Percentiles rank a stretch among this genome's conserved stretches.
Evolutionary conservation across 1,140 invertebrate genomes (phyloP).

Genomic region (Agrypnia vestita): DNA sequence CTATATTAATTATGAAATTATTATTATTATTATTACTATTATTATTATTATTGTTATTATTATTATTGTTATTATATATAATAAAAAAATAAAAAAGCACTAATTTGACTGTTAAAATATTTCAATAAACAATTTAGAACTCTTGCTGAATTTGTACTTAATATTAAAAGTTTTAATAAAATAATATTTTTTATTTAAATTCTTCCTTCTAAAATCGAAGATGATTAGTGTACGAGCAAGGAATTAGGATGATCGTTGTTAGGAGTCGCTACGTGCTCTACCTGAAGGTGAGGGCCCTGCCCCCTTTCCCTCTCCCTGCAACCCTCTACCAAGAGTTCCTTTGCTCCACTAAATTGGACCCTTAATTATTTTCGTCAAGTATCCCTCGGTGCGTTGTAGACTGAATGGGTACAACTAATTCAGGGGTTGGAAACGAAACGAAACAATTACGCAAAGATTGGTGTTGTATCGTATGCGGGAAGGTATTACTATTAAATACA

Average conservation of each 20-base stretch:
- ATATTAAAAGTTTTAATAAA: too few relatives aligned
- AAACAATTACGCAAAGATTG: too few relatives aligned
- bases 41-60: not conserved
- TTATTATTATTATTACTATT: not conserved
- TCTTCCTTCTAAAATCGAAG: constrained; percentile 18
- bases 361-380: constrained; percentile 62
- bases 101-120: not conserved
- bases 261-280: constrained; percentile 49
- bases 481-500: too few relatives aligned
- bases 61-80: not conserved
- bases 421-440: not conserved
- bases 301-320: constrained; percentile 1
- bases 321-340: constrained; percentile 43
- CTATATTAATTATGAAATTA: too few relatives aligned
- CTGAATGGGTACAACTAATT: constrained; percentile 32
- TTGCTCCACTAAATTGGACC: constrained; percentile 59
- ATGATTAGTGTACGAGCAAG: constrained; percentile 48
- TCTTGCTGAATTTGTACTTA: too few relatives aligned
- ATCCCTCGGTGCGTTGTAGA: constrained; percentile 49
- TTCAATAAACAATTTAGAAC: too few relatives aligned
- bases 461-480: too few relatives aligned
- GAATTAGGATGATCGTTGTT: constrained; percentile 52
- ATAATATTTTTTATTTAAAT: too few relatives aligned
- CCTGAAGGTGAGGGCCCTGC: constrained; percentile 15
- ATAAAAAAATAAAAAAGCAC: not conserved